Evolutionary conservation across 2,113 vertebrate species (phyloP).

Genomic region (Cebus imitator): DNA sequence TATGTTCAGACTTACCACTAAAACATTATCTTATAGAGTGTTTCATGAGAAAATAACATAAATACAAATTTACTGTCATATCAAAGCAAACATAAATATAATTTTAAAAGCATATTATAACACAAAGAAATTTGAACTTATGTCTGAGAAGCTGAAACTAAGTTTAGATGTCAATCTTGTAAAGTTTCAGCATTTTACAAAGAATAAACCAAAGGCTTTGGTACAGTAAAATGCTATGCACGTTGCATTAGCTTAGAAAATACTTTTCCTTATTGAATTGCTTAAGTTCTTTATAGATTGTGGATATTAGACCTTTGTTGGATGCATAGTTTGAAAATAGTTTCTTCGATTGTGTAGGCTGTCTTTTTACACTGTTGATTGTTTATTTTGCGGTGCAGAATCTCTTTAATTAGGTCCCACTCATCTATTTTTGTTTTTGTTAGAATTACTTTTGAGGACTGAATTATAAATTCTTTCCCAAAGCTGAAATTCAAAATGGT

Average conservation of each 20-base stretch:
- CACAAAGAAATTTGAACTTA: background rate
- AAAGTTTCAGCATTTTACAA: background rate
- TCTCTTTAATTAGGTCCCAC: too few species aligned
- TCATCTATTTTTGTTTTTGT: too few species aligned
- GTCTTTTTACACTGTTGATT: too few species aligned
- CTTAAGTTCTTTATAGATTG: too few species aligned
- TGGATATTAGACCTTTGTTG: too few species aligned
- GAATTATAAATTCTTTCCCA: too few species aligned
- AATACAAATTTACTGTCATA: background rate
- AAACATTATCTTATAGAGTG: background rate
- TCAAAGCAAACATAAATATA: background rate
- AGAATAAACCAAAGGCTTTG: background rate
- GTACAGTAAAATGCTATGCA: background rate
- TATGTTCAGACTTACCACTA: background rate
- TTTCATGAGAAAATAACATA: background rate
- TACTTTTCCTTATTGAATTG: background rate
- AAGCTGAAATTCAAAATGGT: too few species aligned
- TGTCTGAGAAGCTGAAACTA: background rate
- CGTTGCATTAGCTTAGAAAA: background rate
- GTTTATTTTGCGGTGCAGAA: too few species aligned
- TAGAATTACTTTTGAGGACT: too few species aligned
- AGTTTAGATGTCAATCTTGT: background rate
- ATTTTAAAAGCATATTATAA: background rate
- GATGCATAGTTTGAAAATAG: too few species aligned
- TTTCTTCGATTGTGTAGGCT: too few species aligned